Base-by-base conservation (phyloP, 1,140 invertebrate species). In the Drosophila auraria region DNA sequence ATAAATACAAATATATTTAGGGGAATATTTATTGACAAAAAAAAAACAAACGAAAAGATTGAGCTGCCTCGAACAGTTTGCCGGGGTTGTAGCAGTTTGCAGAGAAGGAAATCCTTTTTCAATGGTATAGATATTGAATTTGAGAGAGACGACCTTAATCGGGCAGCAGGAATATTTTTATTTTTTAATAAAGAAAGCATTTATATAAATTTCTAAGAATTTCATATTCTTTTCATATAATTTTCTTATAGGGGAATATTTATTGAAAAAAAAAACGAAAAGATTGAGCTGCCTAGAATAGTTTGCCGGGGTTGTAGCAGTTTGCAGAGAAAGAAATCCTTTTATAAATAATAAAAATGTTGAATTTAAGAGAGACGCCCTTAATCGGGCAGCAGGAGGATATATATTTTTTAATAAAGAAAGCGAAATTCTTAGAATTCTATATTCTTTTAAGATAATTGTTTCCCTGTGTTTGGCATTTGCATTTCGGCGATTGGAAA, bases 1-100 rank as follows among this genome's bases (percentile, higher is more conserved):
- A 63, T 77, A 62, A 42, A 83, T 70, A 70, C 62, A 51, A 58
- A 60, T 80, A 62, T 60, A 42, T 53, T 14, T 47, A 27, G 12
- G 1, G 11, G 33, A 30, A 59, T 69, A 72, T 49, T 38, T 40
- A 50, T 49, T 36, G 45, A 40, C 12, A 9, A 36, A 62, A 36
- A 50, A 66, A 51, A 30, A 33, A 11, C 0, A 8, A 30, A 20
- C 20, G 20, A 30, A 6, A 42, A 68, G 14, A 66, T 45, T 66
- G 30, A 60, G 45, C 27, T 81, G 79, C 38, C 61, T 65, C 80
- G 71, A 81, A 83, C 78, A 70, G 83, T 66, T 73, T 42, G 65
- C 36, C 36, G 45, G 58, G 59, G 51, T 66, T 66, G 81, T 70
- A 86, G 56, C 11, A n/a, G 17, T 30, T 45, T 65, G 63, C 63